Evolutionary conservation across 2,797 vertebrate species (phyloP), one percentile per base, ranked within the genome.

Genomic region (Luscinia megarhynchos): DNA sequence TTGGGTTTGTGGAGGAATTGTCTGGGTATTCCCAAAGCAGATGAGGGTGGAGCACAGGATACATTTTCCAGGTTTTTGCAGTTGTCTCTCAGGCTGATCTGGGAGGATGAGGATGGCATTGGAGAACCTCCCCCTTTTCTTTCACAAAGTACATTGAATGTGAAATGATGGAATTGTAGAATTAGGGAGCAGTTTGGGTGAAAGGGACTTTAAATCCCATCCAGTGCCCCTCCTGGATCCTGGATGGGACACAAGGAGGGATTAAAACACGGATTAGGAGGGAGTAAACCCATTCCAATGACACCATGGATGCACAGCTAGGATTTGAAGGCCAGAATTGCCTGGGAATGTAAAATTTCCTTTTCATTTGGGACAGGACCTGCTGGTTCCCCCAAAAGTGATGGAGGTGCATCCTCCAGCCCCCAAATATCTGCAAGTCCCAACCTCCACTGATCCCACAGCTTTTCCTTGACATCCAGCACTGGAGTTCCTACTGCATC

Each of bases 371-470:
- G 15, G 22, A n/a, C 23, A 55, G n/a, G 50, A 55, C 5, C 46
- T 73, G 26, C 48, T 57, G 24, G 2, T 32, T 87, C 61, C 10
- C 40, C 29, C 48, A 19, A 34, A 29, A 0, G 5, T 30, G 50
- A 9, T 16, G 41, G 57, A 80, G 36, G 24, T 66, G 63, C n/a
- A 30, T 21, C 67, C 32, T 40, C 61, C 64, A 72, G 38, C 5
- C 61, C 20, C 51, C 3, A 4, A 34, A 27, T 3, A 11, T 7
- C 64, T 50, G 41, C 26, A 32, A 74, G 20, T 10, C 13, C 15
- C 14, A 3, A 4, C 8, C 17, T 46, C 41, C 10, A 1, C 9
- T 10, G 51, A 4, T 24, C 50, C 34, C 2, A 8, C 30, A 82
- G 19, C 27, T 67, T 67, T 64, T 41, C 34, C 72, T 40, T 40